Conservation (phyloP, 2,113 vertebrate genomes). For the Miniopterus natalensis region DNA sequence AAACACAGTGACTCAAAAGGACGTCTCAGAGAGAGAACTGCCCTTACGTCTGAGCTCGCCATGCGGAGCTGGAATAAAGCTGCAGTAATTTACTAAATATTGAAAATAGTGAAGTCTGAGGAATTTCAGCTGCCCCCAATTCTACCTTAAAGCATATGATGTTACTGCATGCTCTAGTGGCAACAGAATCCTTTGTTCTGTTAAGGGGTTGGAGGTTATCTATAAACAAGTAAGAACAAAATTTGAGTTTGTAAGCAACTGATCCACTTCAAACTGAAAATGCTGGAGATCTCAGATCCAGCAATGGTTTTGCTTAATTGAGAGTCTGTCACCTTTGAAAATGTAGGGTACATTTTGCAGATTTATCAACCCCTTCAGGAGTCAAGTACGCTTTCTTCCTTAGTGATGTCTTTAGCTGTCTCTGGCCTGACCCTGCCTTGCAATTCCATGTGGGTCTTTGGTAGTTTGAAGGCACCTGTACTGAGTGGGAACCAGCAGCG, state of each 20-base stretch:
- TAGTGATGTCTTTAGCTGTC: background rate
- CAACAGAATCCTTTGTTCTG: constrained; percentile 30
- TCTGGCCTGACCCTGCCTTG: background rate
- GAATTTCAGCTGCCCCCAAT: background rate
- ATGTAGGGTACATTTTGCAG: background rate
- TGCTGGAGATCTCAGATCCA: background rate
- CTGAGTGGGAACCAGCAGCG: background rate
- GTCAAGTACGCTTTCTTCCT: background rate
- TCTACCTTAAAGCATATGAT: background rate
- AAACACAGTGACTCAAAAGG: background rate
- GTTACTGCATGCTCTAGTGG: background rate
- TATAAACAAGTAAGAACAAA: background rate
- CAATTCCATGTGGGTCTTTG: rapidly evolving
- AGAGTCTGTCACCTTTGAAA: background rate
- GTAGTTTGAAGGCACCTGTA: background rate
- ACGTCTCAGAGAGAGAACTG: constrained; percentile 18
- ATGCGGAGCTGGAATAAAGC: background rate
- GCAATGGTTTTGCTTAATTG: background rate
- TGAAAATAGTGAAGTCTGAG: background rate
- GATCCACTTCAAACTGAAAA: constrained; percentile 1
- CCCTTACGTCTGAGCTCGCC: background rate
- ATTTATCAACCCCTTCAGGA: background rate
- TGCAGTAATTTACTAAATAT: background rate
- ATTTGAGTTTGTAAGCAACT: background rate
- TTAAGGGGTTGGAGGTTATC: background rate